These are phyloP conservation scores for Anguilla obscura DNA, from an alignment of 2,797 vertebrate genomes.

Conservation along the genomic window DNA sequence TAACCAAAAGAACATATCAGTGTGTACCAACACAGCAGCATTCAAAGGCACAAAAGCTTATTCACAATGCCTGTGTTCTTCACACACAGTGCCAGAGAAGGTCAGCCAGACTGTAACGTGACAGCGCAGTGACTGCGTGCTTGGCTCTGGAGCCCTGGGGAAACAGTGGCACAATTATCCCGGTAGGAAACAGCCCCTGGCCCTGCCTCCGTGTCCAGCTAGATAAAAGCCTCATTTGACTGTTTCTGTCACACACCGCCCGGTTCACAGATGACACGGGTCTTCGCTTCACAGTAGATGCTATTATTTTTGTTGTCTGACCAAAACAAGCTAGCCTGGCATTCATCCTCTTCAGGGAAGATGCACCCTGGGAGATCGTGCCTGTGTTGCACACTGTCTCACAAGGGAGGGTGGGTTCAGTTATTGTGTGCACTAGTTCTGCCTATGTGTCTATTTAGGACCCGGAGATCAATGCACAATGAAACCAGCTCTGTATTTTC, in stretches of 20 bases:
- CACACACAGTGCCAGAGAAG: slow-evolving; percentile 2
- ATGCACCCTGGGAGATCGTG: neutral
- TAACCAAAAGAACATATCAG: neutral
- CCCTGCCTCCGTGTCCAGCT: neutral
- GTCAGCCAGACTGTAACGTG: slow-evolving; percentile 12
- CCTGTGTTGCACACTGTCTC: neutral
- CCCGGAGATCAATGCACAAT: neutral
- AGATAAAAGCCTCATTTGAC: slow-evolving; percentile 5
- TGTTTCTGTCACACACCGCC: slow-evolving; percentile 9
- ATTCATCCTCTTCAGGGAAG: neutral
- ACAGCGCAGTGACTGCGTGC: neutral
- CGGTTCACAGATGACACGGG: neutral
- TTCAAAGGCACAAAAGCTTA: neutral
- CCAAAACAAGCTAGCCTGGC: neutral
- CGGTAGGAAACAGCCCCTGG: slow-evolving; percentile 4
- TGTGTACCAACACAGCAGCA: neutral
- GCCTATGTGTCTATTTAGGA: neutral
- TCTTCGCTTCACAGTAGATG: neutral
- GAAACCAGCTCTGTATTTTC: neutral
- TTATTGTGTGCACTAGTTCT: neutral
- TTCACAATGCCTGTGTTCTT: neutral
- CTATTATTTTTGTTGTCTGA: neutral
- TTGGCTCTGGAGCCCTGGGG: neutral
- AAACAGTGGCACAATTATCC: slow-evolving; percentile 14
- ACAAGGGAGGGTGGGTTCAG: neutral